These are phyloP conservation scores for Myioborus melanocephalus DNA, from an alignment of 2,797 vertebrate genomes.

Conservation along the genomic window DNA sequence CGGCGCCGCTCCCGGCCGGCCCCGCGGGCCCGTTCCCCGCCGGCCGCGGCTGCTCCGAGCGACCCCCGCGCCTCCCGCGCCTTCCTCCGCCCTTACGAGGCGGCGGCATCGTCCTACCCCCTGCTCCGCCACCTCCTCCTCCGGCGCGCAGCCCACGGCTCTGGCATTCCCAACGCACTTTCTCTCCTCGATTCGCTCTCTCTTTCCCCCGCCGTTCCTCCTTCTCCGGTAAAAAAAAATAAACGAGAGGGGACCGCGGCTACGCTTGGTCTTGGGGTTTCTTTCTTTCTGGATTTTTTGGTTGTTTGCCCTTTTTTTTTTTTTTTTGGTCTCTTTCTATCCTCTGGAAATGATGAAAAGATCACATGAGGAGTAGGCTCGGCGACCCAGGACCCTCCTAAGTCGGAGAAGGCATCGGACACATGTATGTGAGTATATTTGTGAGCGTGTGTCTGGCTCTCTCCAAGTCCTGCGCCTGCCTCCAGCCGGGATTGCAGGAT, in stretches of 20 bases:
- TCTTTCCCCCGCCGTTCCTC: conserved; percentile 6
- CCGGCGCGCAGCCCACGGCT: conserved; percentile 63
- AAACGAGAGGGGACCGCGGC: background rate
- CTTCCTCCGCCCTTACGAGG: conserved; percentile 68
- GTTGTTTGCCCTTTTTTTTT: background rate
- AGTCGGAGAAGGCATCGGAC: conserved; percentile 30
- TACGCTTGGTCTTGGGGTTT: background rate
- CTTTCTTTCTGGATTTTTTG: no score
- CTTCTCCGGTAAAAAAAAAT: background rate
- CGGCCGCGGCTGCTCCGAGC: conserved; percentile 45
- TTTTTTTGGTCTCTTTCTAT: background rate
- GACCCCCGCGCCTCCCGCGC: conserved; percentile 45
- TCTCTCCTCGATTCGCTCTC: conserved; percentile 37
- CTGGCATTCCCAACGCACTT: conserved; percentile 70
- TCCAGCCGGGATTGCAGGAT: conserved; percentile 53
- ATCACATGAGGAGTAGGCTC: conserved; percentile 11
- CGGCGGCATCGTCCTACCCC: conserved; percentile 72
- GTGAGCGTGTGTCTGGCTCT: background rate
- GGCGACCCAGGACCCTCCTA: background rate
- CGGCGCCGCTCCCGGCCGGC: conserved; percentile 3
- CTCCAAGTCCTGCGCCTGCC: conserved; percentile 26
- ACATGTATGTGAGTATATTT: background rate
- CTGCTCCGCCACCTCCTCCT: conserved; percentile 71
- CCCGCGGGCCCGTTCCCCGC: conserved; percentile 3
- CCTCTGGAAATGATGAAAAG: background rate